A percentile compares a stretch with the other conserved stretches of the same genome.
Evolutionary conservation across 2,888 invertebrate genomes (phyloP).

Genomic region (Amphimallon solstitiale): DNA sequence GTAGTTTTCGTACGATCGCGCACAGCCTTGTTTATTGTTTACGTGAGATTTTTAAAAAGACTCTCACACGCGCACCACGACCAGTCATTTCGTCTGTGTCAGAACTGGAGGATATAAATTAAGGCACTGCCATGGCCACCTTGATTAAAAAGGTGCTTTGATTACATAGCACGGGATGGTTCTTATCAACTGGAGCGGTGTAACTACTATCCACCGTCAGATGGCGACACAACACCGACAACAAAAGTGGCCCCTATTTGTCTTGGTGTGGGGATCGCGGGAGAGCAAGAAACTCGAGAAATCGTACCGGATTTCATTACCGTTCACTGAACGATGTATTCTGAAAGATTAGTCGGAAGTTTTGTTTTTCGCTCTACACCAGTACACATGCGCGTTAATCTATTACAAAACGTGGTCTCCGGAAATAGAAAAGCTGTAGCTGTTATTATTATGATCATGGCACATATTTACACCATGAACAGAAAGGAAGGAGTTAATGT

Average conservation of each 20-base stretch:
- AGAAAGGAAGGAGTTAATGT: too few relatives aligned
- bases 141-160: conserved; percentile 60
- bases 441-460: too few relatives aligned
- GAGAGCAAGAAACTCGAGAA: background rate
- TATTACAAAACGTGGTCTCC: too few relatives aligned
- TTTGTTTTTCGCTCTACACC: background rate
- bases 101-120: conserved; percentile 58
- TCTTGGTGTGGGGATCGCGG: background rate
- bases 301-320: conserved; percentile 15
- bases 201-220: background rate
- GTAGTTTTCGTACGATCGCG: conserved; percentile 45
- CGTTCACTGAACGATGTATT: conserved; percentile 35
- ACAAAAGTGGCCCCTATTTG: conserved; percentile 10
- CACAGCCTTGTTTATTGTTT: conserved; percentile 61
- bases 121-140: conserved; percentile 64
- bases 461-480: too few relatives aligned
- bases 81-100: conserved; percentile 56
- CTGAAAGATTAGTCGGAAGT: conserved; percentile 12
- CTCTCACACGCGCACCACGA: conserved; percentile 52
- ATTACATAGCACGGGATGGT: conserved; percentile 46
- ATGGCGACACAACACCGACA: background rate
- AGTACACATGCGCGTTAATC: too few relatives aligned
- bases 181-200: background rate
- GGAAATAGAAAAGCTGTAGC: too few relatives aligned
- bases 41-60: conserved; percentile 49